These are phyloP conservation scores for Camponotus pennsylvanicus DNA, from an alignment of 1,140 invertebrate species.

Conservation along the genomic window DNA sequence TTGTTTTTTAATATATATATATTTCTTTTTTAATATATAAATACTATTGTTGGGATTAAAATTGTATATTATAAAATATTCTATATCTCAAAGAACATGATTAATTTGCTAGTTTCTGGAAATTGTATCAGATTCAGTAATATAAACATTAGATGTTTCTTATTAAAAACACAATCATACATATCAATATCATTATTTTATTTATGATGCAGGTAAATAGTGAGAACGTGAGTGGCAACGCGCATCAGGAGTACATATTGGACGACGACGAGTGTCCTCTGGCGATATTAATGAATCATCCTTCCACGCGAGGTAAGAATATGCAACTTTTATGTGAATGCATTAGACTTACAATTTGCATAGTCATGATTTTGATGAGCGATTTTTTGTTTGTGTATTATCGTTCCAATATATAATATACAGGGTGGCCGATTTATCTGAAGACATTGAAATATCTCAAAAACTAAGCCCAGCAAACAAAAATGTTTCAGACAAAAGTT, in stretches of 20 bases:
- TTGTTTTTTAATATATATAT: no score
- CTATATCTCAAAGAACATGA: not conserved
- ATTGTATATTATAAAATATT: not conserved
- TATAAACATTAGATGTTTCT: not conserved
- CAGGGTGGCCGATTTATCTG: no score
- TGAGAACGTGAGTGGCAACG: constrained; percentile 87
- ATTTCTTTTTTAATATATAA: not conserved
- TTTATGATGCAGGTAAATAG: constrained; percentile 89
- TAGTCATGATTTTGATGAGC: not conserved
- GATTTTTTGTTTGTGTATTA: not conserved
- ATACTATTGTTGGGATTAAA: not conserved
- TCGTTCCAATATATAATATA: not conserved
- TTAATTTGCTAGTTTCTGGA: not conserved
- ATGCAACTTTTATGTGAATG: not conserved
- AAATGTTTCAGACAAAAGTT: no score
- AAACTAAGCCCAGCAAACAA: no score
- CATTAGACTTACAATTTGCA: not conserved
- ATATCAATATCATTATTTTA: constrained; percentile 1
- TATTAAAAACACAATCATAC: not conserved
- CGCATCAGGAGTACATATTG: constrained; percentile 94
- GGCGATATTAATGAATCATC: constrained; percentile 96
- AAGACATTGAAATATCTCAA: no score
- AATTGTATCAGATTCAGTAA: not conserved
- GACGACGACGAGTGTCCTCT: constrained; percentile 99
- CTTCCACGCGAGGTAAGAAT: constrained; percentile 92